Evolutionary conservation across 1,140 invertebrate species (phyloP), one percentile per base, ranked within the genome.

Genomic region (Trinorchestia longiramus): DNA sequence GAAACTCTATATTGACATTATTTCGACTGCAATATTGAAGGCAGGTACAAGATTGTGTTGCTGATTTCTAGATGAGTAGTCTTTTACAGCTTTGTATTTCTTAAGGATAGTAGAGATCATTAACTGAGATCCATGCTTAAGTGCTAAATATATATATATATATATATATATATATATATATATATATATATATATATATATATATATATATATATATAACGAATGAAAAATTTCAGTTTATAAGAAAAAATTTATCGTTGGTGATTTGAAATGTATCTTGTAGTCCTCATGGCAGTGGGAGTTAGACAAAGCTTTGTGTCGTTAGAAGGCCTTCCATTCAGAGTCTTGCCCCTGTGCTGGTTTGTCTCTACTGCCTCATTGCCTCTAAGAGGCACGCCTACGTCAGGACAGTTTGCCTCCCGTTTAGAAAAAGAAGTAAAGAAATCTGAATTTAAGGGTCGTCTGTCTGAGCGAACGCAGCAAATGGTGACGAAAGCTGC

Each of bases 401-500:
- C 40, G 43, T 94, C 43, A 19, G 92, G 40, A 43, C 44, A 44
- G 0, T 94, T 44, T 11, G 36, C 92, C 11, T 94, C 92, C 40
- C 92, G 43, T 43, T 94, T 94, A 47, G 92, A 45, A 47, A 94
- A 94, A 17, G 92, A 94, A 11, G 92, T 47, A 47, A 94, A 94
- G 44, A 94, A 47, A 11, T 94, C 92, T 47, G 44, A 45, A n/a
- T 94, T 43, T 19, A 45, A n/a, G 36, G 43, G 43, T 17, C 44
- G 92, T 40, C 92, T 44, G 40, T 47, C 43, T 0, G 92, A 19
- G 44, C 92, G 92, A 47, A 47, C 40, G 44, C 92, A 94, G 17
- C 43, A 94, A 44, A 94, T 36, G 17, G 43, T 95, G 23, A 57
- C 87, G 97, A 99, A 99, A 0, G 98, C 99, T 41, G 98, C 98